Evolutionary conservation across 1,140 invertebrate genomes (phyloP).

Genomic region (Fragariocoptes setiger): DNA sequence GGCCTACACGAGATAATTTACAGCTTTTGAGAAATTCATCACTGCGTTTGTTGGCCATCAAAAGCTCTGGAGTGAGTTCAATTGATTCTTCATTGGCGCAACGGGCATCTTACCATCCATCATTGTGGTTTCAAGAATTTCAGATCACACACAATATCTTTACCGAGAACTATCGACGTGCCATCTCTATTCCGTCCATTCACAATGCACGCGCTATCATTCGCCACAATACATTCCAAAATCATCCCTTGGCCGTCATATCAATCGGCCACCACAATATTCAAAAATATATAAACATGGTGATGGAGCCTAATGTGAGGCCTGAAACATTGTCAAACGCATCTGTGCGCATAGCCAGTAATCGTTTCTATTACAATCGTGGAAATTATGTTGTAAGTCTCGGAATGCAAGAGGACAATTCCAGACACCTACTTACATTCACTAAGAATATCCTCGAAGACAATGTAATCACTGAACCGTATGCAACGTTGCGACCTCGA

Average conservation of each 20-base stretch:
- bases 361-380: constrained; percentile 52
- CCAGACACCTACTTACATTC: constrained; percentile 42
- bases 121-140: too few species aligned
- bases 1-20: constrained; percentile 16
- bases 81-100: neutral
- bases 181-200: constrained; percentile 44
- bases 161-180: constrained; percentile 35
- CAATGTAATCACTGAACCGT: constrained; percentile 62
- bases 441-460: constrained; percentile 54
- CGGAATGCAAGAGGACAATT: constrained; percentile 50
- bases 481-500: constrained; percentile 40
- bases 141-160: constrained; percentile 48
- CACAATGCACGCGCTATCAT: constrained; percentile 37
- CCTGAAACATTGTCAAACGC: constrained; percentile 21
- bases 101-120: constrained; percentile 1
- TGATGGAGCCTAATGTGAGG: constrained; percentile 20
- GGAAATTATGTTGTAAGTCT: constrained; percentile 59
- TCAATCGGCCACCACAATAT: constrained; percentile 46
- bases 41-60: too few species aligned
- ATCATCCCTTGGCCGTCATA: constrained; percentile 45
- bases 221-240: constrained; percentile 54
- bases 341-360: constrained; percentile 43
- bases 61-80: neutral
- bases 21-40: neutral
- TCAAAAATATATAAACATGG: constrained; percentile 16